Base-by-base conservation (phyloP, 2,888 invertebrate genomes). In the Tipula lateralis region DNA sequence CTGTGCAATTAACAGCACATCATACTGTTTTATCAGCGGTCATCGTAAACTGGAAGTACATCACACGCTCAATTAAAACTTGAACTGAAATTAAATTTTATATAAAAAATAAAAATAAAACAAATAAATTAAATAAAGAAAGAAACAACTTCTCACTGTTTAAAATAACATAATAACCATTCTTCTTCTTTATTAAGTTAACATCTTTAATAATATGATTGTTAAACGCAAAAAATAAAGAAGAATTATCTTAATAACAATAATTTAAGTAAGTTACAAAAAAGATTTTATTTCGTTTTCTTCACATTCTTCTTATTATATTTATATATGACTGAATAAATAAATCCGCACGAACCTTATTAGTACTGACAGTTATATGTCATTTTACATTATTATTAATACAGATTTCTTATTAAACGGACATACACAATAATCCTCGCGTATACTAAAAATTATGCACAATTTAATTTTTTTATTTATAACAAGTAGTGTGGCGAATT, bases 231-330 rank as follows among this genome's bases (percentile, higher is more conserved):
- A 24, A 66, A 66, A 66, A 66, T 19, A 9, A 66, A 16, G 24
- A 66, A 66, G 66, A 66, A 66, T 66, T 66, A 66, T 66, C 66
- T 66, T 66, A 66, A 66, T 66, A 66, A 24, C 66, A 24, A 66
- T 66, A 66, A 66, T 66, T 66, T 66, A 66, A 66, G 66, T 66
- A 66, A 66, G 66, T 66, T 66, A 66, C 66, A 66, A 66, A 66
- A 66, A 66, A 66, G 1, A 66, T 9, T 9, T 66, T n/a, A n/a
- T n/a, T n/a, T n/a, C 9, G 66, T 24, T 66, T 66, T 66, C 66
- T 66, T 66, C 1, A 12, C 24, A 9, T 19, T 24, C 66, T 66
- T 66, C 66, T 66, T 66, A 24, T 66, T 19, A 24, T 13, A n/a
- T 39, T 13, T 32, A 13, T 39, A 13, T 66, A 66, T 66, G 66